Percentiles rank a stretch among this genome's conserved stretches.
Conservation (phyloP, 2,888 invertebrate genomes). For the Pristionchus entomophagus region DNA sequence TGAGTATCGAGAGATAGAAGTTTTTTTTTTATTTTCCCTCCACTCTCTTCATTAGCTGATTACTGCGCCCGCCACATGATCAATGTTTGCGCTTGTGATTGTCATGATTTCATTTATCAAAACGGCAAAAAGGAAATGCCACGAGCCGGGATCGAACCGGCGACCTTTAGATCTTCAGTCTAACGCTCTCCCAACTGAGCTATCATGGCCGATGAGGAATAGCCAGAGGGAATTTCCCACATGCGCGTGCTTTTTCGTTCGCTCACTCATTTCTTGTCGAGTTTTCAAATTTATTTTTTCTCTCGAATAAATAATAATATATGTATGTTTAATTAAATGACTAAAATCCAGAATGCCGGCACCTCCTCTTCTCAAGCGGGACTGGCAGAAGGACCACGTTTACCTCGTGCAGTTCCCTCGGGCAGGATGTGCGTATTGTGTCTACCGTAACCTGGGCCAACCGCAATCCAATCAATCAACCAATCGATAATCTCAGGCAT, state of each 20-base stretch:
- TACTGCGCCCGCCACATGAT: neutral
- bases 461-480: neutral
- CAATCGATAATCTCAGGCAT: constrained; percentile 79
- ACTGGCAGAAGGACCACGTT: constrained; percentile 83
- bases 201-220: constrained; percentile 51
- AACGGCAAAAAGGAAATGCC: constrained; percentile 54
- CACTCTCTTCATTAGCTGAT: neutral
- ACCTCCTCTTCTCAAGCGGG: constrained; percentile 64
- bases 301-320: neutral
- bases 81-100: neutral
- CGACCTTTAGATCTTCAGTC: constrained; percentile 74
- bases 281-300: neutral
- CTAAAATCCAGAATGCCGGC: constrained; percentile 54
- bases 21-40: neutral
- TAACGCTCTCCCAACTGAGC: constrained; percentile 74
- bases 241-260: neutral
- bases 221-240: neutral
- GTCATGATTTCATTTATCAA: neutral
- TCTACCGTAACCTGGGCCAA: neutral
- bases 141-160: constrained; percentile 73
- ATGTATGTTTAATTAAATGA: neutral
- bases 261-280: neutral
- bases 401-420: constrained; percentile 95
- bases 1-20: neutral
- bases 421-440: constrained; percentile 80